Percentiles rank a stretch among this genome's conserved stretches.
Evolutionary conservation across 1,140 invertebrate genomes (phyloP).

Genomic region (Araneus ventricosus): DNA sequence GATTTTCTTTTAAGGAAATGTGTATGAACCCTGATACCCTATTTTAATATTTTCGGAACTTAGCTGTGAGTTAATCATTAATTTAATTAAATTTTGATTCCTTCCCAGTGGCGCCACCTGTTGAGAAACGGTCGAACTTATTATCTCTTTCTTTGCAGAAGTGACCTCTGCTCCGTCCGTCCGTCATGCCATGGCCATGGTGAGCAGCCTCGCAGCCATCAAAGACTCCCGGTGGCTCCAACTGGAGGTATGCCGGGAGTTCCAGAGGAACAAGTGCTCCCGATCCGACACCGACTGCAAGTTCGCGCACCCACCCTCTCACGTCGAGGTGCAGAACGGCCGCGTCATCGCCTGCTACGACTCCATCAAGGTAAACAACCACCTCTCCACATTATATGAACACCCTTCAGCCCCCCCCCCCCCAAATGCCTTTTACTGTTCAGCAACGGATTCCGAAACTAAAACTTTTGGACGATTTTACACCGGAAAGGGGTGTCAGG

Average conservation of each 20-base stretch:
- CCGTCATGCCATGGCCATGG: slow-evolving; percentile 71
- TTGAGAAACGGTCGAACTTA: too few relatives aligned
- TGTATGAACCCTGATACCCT: too few relatives aligned
- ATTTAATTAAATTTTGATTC: too few relatives aligned
- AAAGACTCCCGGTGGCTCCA: slow-evolving; percentile 99
- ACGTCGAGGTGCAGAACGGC: slow-evolving; percentile 99
- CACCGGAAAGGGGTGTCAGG: too few relatives aligned
- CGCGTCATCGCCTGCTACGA: slow-evolving; percentile 99
- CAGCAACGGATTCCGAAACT: too few relatives aligned
- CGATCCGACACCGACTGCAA: slow-evolving; percentile 99
- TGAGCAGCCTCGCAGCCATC: slow-evolving; percentile 68
- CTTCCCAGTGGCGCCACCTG: too few relatives aligned
- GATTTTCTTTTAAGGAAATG: too few relatives aligned
- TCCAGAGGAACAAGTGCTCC: slow-evolving; percentile 99
- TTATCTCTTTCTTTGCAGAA: slow-evolving; percentile 9
- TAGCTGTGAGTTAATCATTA: too few relatives aligned
- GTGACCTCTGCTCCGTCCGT: slow-evolving; percentile 62
- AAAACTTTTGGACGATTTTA: too few relatives aligned
- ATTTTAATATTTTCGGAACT: too few relatives aligned
- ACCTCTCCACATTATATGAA: not conserved
- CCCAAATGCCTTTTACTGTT: too few relatives aligned
- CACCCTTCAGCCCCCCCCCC: not conserved
- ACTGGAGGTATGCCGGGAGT: slow-evolving; percentile 99
- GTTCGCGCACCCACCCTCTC: slow-evolving; percentile 99
- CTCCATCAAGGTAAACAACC: slow-evolving; percentile 98